Evolutionary conservation across 2,888 invertebrate genomes (phyloP), one percentile per base, ranked within the genome.

Genomic region (Nebria brevicollis): DNA sequence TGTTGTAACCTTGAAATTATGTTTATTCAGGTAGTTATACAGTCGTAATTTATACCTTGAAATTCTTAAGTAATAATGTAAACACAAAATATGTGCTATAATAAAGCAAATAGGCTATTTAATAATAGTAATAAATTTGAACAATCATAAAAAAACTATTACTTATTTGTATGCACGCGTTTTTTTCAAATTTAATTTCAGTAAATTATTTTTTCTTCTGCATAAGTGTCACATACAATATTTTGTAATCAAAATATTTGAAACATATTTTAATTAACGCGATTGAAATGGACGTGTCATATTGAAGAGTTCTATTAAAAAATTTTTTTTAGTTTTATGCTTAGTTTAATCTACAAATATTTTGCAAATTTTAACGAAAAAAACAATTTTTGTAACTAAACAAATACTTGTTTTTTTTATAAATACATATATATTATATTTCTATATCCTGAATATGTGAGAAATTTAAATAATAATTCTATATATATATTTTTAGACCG

Each of bases 1-100:
- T 8, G 54, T 54, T 54, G 34, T 54, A 54, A 54, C 54, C 54
- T 54, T 54, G 54, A 54, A 54, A 54, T 54, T 54, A 54, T 54
- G 54, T 54, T 54, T 54, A 54, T 54, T 54, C 54, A 54, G 54
- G 54, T 54, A 54, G 54, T 54, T 54, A 54, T 54, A 54, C 54
- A 54, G 54, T 54, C 54, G 54, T 54, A 54, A 54, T 54, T 54
- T 54, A 54, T 54, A 54, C 54, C 54, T 54, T 54, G 54, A 54
- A 54, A 54, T 54, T 54, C 54, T 54, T 54, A 54, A 54, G 54
- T 54, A 54, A 54, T 54, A 54, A 54, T 54, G 54, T 54, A 54
- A 54, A 54, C 54, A 54, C 54, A 54, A 54, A 54, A 54, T 54
- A 54, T 54, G 54, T 54, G 54, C 54, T 8, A 54, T 54, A 54